These are phyloP conservation scores for Platysteira castanea DNA, from an alignment of 2,113 vertebrate species.

Conservation along the genomic window DNA sequence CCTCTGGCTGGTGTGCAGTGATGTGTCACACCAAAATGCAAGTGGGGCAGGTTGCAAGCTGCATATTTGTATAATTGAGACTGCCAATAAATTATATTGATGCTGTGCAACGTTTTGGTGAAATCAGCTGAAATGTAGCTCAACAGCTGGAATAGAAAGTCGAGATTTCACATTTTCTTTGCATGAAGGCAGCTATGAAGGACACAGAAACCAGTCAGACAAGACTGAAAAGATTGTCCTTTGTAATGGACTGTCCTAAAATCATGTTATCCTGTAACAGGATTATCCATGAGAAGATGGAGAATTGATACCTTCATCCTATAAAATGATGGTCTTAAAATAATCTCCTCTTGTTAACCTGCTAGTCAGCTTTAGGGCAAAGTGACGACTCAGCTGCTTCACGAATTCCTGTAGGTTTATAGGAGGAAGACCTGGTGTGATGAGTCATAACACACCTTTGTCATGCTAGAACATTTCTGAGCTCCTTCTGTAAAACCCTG, in stretches of 20 bases:
- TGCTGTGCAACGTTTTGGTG: neutral
- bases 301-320: slow-evolving; percentile 10
- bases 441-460: neutral
- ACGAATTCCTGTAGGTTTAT: neutral
- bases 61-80: neutral
- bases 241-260: slow-evolving; percentile 8
- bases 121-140: neutral
- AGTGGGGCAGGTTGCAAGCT: neutral
- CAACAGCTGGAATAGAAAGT: neutral
- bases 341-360: neutral
- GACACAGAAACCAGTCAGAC: neutral
- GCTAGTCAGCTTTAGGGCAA: neutral
- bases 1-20: neutral
- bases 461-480: neutral
- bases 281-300: neutral
- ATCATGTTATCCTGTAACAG: neutral
- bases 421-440: neutral
- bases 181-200: neutral
- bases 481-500: neutral
- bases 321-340: neutral
- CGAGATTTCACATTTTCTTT: neutral
- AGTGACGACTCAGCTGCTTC: neutral
- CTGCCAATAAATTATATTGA: neutral
- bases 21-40: neutral
- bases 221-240: neutral